Evolutionary conservation across 1,140 invertebrate species (phyloP), one percentile per base, ranked within the genome.

Genomic region (Colletes gigas): DNA sequence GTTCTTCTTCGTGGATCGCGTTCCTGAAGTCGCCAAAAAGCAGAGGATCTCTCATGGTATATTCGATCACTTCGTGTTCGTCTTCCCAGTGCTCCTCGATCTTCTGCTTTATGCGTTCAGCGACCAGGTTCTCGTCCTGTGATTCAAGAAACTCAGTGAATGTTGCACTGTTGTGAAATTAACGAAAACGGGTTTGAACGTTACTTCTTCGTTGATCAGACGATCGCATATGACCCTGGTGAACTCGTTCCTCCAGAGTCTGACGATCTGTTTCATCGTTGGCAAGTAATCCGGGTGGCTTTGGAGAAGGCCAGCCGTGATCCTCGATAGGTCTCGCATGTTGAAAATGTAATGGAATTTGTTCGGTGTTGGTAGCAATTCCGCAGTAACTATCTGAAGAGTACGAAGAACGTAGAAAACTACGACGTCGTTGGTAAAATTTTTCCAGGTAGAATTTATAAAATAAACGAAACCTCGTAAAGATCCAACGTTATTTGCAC

Each of bases 301-400:
- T 71, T 97, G 94, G 74, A 96, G 95, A 79, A 99, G 89, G 4
- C 98, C 98, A 57, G 95, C 95, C 78, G 95, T 96, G 44, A 98
- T 96, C 67, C 97, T 95, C 1, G 97, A 98, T 66, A 99, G 93
- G 94, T 99, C 98, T 81, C 97, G 95, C 92, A 98, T 95, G 91
- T 98, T 98, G 93, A 98, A 99, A 78, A 98, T 97, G 92, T 98
- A 98, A 92, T 98, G 98, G 93, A 98, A 98, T 91, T 98, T 98
- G 6, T 96, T 96, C 6, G 98, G 98, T 0, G 97, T 98, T 19
- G 98, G 97, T n/a, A 97, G 97, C 69, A 98, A 90, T 83, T 97
- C 96, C 19, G 94, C 93, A 69, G 97, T 95, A 52, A 97, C 30
- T 63, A 54, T 81, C 83, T 85, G 47, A 60, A 19, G 1, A 66